Conservation (phyloP, 1,140 invertebrate genomes). For the Globodera rostochiensis region DNA sequence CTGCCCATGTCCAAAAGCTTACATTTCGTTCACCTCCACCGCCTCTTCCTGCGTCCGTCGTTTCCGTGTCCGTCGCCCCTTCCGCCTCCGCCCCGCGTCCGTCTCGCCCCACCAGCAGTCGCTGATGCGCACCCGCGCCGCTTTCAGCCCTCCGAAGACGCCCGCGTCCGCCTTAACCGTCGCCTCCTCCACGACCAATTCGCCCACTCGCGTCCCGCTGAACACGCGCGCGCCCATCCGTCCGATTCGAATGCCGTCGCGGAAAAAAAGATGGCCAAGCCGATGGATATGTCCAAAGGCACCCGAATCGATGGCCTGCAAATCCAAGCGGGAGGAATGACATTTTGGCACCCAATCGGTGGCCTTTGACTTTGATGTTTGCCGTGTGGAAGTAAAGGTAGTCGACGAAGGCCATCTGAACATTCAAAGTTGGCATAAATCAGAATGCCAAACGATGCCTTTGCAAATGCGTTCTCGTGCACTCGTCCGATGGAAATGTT, state of each 20-base stretch:
- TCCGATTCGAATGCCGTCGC: slow-evolving; percentile 34
- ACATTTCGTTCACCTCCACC: slow-evolving; percentile 3
- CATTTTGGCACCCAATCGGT: neutral
- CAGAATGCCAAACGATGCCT: slow-evolving; percentile 43
- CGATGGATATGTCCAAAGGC: neutral
- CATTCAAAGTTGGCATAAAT: slow-evolving; percentile 32
- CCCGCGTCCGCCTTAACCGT: neutral
- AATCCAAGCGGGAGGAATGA: neutral
- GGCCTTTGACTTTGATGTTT: neutral
- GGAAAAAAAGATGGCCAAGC: slow-evolving; percentile 3
- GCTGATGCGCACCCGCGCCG: slow-evolving; percentile 36
- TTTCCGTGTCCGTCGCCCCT: neutral
- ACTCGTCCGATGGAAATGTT: slow-evolving; percentile 50
- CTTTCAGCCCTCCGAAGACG: slow-evolving; percentile 22
- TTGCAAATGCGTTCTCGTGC: slow-evolving; percentile 38
- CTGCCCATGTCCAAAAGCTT: neutral
- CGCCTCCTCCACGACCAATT: slow-evolving; percentile 36
- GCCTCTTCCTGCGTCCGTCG: neutral
- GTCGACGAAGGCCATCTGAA: slow-evolving; percentile 4
- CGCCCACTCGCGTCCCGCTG: slow-evolving; percentile 34
- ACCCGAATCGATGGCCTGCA: neutral
- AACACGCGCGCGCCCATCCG: slow-evolving; percentile 36
- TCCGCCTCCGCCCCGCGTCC: neutral
- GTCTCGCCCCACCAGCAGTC: slow-evolving; percentile 37
- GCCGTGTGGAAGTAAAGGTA: slow-evolving; percentile 3